A percentile compares a stretch with the other conserved stretches of the same genome.
Conservation (phyloP, 92 coral and sea anemone species). For the Zoanthus sansibaricus region DNA sequence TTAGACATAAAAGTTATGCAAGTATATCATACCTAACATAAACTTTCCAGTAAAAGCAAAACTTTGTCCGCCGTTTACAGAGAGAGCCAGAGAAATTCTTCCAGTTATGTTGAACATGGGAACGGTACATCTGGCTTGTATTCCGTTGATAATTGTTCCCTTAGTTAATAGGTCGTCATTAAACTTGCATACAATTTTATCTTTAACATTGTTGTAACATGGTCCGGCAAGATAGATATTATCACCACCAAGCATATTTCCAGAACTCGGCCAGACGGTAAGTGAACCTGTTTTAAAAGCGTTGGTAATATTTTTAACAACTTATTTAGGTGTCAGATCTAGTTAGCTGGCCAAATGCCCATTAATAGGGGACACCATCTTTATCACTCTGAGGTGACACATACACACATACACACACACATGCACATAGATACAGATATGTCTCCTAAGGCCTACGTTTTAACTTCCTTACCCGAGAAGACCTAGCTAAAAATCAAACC, state of each 20-base stretch:
- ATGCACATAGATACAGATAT: too few relatives aligned
- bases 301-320: too few relatives aligned
- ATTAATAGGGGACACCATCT: too few relatives aligned
- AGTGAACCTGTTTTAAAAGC: conserved; percentile 5
- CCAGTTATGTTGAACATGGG: conserved; percentile 78
- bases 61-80: conserved; percentile 76
- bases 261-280: conserved; percentile 50
- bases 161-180: conserved; percentile 51
- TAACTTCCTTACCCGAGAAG: too few relatives aligned
- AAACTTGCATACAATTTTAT: conserved; percentile 76
- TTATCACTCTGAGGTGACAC: too few relatives aligned
- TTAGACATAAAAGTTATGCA: too few relatives aligned
- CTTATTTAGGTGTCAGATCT: too few relatives aligned
- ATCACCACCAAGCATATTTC: conserved; percentile 59
- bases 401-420: too few relatives aligned
- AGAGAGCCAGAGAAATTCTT: conserved; percentile 67
- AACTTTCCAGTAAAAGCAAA: conserved; percentile 70
- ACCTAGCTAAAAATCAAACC: too few relatives aligned
- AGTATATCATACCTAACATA: conserved; percentile 64
- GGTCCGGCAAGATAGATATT: conserved; percentile 54
- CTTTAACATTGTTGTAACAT: conserved; percentile 53
- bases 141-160: conserved; percentile 64
- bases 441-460: too few relatives aligned
- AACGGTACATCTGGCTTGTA: conserved; percentile 72
- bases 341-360: too few relatives aligned